phyloP scores from a whole-genome alignment of 2,888 invertebrate genomes.

The Apodemia duryi region DNA sequence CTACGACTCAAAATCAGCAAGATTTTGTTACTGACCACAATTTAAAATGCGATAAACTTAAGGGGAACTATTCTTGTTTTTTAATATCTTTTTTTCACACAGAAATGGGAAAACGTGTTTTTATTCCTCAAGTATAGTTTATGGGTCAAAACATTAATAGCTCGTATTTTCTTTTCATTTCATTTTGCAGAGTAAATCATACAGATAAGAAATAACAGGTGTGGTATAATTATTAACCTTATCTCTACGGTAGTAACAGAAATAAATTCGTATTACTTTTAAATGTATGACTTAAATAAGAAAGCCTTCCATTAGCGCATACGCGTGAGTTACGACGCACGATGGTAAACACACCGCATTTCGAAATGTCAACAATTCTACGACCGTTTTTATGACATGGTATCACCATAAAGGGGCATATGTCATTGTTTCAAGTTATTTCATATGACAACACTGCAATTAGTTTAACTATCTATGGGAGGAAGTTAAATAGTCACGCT shows the following conservation, averaged over 20 bases:
- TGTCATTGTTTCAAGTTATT: constrained; percentile 12
- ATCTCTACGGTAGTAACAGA: not conserved
- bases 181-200: too few species aligned
- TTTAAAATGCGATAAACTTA: not conserved
- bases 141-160: not conserved
- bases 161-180: too few species aligned
- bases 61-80: not conserved
- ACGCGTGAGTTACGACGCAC: constrained; percentile 40
- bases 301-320: constrained; percentile 37
- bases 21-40: not conserved
- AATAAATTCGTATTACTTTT: constrained; percentile 17
- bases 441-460: constrained; percentile 1
- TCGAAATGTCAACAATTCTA: constrained; percentile 32
- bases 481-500: not conserved
- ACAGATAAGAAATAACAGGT: too few species aligned
- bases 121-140: not conserved
- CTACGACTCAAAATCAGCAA: not conserved
- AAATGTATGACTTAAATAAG: constrained; percentile 36
- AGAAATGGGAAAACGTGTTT: not conserved
- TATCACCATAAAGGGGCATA: constrained; percentile 8
- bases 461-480: constrained; percentile 6
- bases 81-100: not conserved
- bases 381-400: constrained; percentile 10
- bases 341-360: constrained; percentile 45
- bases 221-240: too few species aligned